A percentile compares a stretch with the other conserved stretches of the same genome.
phyloP scores from a whole-genome alignment of 2,888 invertebrate genomes.

The Hirtodrosophila histrioides region DNA sequence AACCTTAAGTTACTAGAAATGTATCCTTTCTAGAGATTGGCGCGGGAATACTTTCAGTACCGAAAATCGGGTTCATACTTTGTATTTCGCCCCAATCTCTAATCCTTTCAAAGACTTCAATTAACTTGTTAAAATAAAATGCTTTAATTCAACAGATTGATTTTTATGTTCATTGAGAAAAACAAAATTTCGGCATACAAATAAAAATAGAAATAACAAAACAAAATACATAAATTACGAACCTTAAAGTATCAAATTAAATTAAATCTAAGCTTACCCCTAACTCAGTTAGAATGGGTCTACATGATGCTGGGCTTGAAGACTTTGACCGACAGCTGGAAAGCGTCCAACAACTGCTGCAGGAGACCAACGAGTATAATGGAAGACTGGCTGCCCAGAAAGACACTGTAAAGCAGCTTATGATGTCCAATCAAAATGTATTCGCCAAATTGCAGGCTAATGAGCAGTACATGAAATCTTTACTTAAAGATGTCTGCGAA shows the following conservation, averaged over 20 bases:
- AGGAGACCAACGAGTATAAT: slow-evolving; percentile 31
- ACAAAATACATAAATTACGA: not conserved
- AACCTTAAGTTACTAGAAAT: slow-evolving; percentile 5
- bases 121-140: not conserved
- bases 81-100: too few relatives aligned
- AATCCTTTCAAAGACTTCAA: not conserved
- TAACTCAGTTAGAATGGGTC: too few relatives aligned
- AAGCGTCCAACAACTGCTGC: slow-evolving; percentile 32
- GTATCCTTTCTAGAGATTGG: not conserved
- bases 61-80: too few relatives aligned
- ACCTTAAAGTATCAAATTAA: not conserved
- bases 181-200: slow-evolving; percentile 1
- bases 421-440: slow-evolving; percentile 29
- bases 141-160: not conserved
- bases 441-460: slow-evolving; percentile 25
- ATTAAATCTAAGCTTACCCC: too few relatives aligned
- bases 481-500: slow-evolving; percentile 7
- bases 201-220: too few relatives aligned
- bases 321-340: slow-evolving; percentile 29
- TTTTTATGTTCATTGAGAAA: slow-evolving; percentile 9
- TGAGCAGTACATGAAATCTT: slow-evolving; percentile 6
- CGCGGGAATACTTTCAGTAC: too few relatives aligned
- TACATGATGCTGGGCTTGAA: not conserved
- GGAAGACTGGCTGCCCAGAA: slow-evolving; percentile 16
- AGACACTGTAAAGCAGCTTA: slow-evolving; percentile 27